phyloP scores from a whole-genome alignment of 2,797 vertebrate genomes.

The Muscicapa striata region DNA sequence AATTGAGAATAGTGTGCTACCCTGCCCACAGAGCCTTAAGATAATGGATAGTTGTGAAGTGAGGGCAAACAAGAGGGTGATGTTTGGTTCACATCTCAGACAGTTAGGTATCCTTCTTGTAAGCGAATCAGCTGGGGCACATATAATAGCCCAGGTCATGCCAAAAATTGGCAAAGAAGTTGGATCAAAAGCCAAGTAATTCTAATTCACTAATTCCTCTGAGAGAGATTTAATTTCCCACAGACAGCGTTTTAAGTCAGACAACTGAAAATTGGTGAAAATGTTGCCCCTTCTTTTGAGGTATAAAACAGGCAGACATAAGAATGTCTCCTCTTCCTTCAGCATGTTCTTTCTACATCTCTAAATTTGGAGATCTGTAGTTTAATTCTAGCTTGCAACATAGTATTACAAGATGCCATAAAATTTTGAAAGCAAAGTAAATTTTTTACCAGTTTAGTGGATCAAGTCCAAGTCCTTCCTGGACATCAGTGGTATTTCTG shows the following conservation, averaged over 20 bases:
- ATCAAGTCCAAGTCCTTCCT: not conserved
- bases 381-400: not conserved
- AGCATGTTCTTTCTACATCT: not conserved
- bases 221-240: not conserved
- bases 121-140: not conserved
- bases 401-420: not conserved
- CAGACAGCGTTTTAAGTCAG: not conserved
- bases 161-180: not conserved
- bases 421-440: not conserved
- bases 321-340: not conserved
- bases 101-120: not conserved
- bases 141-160: not conserved
- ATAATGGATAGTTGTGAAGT: not conserved
- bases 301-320: not conserved
- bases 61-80: not conserved
- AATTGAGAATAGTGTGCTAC: not conserved
- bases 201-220: not conserved
- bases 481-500: not conserved
- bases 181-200: not conserved
- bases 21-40: not conserved
- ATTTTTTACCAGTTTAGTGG: not conserved
- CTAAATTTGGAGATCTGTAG: not conserved
- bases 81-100: not conserved
- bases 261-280: not conserved
- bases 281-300: not conserved